Percentiles rank a stretch among this genome's conserved stretches.
Evolutionary conservation across 2,888 invertebrate species (phyloP).

Genomic region (Baronia brevicornis): DNA sequence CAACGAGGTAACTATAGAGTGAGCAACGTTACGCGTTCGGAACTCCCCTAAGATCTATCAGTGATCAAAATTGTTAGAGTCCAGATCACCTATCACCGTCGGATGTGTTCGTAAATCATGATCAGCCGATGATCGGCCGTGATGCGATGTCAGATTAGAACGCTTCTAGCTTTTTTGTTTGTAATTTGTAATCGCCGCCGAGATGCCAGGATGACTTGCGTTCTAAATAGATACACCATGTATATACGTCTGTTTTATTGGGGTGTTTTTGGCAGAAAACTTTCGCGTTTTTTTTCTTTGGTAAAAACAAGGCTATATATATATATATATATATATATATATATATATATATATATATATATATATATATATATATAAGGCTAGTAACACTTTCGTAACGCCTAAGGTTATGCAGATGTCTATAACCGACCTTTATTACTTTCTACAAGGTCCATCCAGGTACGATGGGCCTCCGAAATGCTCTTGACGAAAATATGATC

Average conservation of each 20-base stretch:
- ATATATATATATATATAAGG: slow-evolving; percentile 1
- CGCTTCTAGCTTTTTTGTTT: slow-evolving; percentile 68
- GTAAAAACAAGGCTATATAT: too few species aligned
- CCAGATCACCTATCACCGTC: slow-evolving; percentile 63
- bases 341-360: neutral
- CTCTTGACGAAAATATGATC: too few species aligned
- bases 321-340: too few species aligned
- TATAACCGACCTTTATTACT: slow-evolving; percentile 2
- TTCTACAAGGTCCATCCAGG: too few species aligned
- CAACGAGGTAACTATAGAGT: slow-evolving; percentile 7
- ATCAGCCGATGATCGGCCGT: slow-evolving; percentile 64
- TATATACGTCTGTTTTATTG: slow-evolving; percentile 8
- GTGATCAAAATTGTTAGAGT: slow-evolving; percentile 56
- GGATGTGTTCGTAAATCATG: slow-evolving; percentile 69
- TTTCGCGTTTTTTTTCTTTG: too few species aligned
- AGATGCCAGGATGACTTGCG: slow-evolving; percentile 66
- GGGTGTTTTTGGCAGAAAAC: slow-evolving; percentile 42
- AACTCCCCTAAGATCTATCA: slow-evolving; percentile 37
- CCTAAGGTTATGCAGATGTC: slow-evolving; percentile 10
- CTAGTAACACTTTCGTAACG: too few species aligned
- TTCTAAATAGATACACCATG: slow-evolving; percentile 23
- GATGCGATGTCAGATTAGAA: slow-evolving; percentile 69
- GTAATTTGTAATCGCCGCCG: slow-evolving; percentile 64
- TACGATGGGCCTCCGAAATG: too few species aligned
- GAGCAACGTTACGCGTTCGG: slow-evolving; percentile 27